phyloP scores from a whole-genome alignment of 2,113 vertebrate species.

The Lontra canadensis region DNA sequence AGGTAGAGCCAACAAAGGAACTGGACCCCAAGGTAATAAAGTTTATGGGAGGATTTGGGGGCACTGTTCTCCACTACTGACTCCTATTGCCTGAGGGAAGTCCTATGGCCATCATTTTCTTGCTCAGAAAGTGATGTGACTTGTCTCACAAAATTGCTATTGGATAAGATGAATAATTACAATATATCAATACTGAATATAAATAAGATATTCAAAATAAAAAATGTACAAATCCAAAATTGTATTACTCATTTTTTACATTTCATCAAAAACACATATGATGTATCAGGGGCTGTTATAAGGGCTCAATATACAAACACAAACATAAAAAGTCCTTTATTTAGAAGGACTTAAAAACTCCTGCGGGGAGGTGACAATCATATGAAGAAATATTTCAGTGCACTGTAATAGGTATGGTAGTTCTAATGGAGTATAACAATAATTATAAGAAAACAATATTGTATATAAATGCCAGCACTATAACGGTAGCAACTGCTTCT shows the following conservation, averaged over 20 bases:
- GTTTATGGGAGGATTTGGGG: not conserved
- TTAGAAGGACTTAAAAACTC: not conserved
- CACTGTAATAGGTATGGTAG: not conserved
- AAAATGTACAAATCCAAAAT: not conserved
- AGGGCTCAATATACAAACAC: not conserved
- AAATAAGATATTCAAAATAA: not conserved
- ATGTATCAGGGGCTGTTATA: not conserved
- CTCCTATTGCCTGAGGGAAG: not conserved
- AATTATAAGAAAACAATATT: not conserved
- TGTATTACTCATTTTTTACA: not conserved
- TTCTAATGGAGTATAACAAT: not conserved
- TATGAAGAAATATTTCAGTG: not conserved
- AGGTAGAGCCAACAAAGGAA: not conserved
- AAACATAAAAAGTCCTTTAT: not conserved
- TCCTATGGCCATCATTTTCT: not conserved
- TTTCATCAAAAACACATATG: not conserved
- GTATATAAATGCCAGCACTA: not conserved
- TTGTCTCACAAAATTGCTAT: not conserved
- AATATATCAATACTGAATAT: not conserved
- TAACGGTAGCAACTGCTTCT: not conserved
- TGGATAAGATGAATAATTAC: not conserved
- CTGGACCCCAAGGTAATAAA: not conserved
- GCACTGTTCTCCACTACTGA: not conserved
- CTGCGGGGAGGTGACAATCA: not conserved
- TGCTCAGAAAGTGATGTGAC: not conserved